Evolutionary conservation across 53 echinoderm and acorn worm species (phyloP).

Genomic region (Luidia sarsii): DNA sequence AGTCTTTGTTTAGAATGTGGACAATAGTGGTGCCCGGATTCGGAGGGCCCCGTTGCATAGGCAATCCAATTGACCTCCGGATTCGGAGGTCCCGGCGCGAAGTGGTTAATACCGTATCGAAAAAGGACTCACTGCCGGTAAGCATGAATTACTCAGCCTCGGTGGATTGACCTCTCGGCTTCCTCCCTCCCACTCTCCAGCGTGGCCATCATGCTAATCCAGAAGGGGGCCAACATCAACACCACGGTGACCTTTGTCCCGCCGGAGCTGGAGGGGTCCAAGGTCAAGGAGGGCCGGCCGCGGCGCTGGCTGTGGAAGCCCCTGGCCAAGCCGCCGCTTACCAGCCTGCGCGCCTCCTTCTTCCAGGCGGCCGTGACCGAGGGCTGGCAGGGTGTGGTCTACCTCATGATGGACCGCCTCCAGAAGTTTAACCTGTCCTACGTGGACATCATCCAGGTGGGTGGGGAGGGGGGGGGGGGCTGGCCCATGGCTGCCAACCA

Average conservation of each 20-base stretch:
- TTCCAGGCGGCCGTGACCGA: constrained; percentile 77
- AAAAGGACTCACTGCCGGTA: no score
- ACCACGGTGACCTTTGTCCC: constrained; percentile 57
- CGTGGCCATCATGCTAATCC: constrained; percentile 81
- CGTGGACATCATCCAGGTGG: constrained; percentile 72
- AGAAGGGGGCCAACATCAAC: constrained; percentile 76
- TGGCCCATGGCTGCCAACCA: no score
- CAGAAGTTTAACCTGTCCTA: constrained; percentile 74
- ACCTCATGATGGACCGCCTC: constrained; percentile 86
- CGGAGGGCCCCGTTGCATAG: no score
- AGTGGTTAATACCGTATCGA: no score
- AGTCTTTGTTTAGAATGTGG: no score
- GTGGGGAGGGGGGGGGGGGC: no score
- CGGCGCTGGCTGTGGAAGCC: constrained; percentile 90
- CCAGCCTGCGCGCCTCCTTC: constrained; percentile 59
- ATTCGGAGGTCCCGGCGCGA: no score
- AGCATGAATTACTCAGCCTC: no score
- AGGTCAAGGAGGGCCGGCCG: constrained; percentile 28
- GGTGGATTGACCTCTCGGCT: no score
- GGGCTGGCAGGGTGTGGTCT: constrained; percentile 94
- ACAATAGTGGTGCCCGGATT: no score
- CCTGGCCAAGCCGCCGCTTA: constrained; percentile 52
- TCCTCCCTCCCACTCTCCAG: constrained; percentile 25
- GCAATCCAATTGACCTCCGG: no score
- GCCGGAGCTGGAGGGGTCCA: constrained; percentile 43